phyloP scores from a whole-genome alignment of 1,140 invertebrate species.

The Apis laboriosa region DNA sequence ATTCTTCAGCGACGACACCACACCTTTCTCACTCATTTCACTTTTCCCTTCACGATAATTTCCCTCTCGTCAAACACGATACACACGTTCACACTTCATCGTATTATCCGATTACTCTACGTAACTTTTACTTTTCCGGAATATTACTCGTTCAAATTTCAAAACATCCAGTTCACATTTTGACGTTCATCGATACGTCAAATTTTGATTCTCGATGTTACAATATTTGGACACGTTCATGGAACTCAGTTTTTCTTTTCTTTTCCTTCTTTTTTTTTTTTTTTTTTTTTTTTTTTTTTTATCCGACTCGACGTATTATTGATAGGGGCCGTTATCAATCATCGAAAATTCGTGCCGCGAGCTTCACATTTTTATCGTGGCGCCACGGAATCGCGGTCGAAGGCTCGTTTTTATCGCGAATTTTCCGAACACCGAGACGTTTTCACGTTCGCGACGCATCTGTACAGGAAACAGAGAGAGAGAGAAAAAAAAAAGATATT shows the following conservation, averaged over 20 bases:
- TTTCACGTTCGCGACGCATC: background rate
- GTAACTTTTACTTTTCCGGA: too few species aligned
- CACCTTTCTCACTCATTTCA: constrained; percentile 71
- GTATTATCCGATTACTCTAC: background rate
- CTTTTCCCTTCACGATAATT: constrained; percentile 36
- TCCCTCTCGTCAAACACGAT: constrained; percentile 12
- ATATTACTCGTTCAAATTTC: background rate
- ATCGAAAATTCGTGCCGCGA: background rate
- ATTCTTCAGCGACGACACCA: constrained; percentile 57
- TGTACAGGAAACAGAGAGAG: background rate
- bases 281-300: background rate
- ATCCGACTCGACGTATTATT: background rate
- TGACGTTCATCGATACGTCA: constrained; percentile 19
- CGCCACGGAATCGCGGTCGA: background rate
- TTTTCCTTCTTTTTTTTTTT: background rate
- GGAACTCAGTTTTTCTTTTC: background rate
- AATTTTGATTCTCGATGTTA: background rate
- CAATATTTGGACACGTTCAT: constrained; percentile 14
- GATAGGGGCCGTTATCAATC: constrained; percentile 40
- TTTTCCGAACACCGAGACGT: background rate
- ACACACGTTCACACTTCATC: constrained; percentile 31
- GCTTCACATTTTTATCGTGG: constrained; percentile 8
- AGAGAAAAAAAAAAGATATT: background rate
- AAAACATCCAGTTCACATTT: constrained; percentile 8
- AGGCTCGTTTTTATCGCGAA: background rate